Evolutionary conservation across 2,113 vertebrate species (phyloP).

Genomic region (Gymnogyps californianus): DNA sequence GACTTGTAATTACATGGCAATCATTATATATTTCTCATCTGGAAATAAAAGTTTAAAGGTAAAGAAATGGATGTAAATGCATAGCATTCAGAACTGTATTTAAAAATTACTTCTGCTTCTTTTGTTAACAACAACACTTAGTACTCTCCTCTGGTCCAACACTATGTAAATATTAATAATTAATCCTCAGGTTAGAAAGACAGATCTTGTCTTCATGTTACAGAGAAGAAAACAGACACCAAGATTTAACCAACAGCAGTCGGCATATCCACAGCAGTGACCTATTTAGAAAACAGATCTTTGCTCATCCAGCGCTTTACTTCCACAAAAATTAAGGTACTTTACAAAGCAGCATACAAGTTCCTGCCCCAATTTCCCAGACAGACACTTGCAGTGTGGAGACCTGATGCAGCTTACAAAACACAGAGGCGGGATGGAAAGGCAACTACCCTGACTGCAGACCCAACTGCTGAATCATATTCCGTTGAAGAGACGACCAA

Average conservation of each 20-base stretch:
- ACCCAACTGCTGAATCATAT: neutral
- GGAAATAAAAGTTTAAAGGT: conserved; percentile 34
- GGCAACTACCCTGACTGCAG: neutral
- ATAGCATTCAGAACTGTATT: neutral
- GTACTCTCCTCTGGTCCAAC: neutral
- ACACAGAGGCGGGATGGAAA: accelerated
- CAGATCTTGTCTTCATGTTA: neutral
- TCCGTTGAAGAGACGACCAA: accelerated
- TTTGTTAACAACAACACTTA: neutral
- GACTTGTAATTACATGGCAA: neutral
- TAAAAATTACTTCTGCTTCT: neutral
- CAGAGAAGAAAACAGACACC: neutral
- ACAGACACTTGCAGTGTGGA: neutral
- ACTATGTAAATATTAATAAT: conserved; percentile 30
- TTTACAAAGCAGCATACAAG: neutral
- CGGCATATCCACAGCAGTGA: neutral
- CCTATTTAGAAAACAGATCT: neutral
- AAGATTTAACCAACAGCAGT: neutral
- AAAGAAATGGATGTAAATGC: neutral
- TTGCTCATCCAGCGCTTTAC: neutral
- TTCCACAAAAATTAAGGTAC: neutral
- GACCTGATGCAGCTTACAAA: neutral
- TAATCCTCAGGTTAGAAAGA: conserved; percentile 23
- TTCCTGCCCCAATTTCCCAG: neutral
- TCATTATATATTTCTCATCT: neutral